Conservation (phyloP, 1,140 invertebrate genomes). For the Diuraphis noxia region DNA sequence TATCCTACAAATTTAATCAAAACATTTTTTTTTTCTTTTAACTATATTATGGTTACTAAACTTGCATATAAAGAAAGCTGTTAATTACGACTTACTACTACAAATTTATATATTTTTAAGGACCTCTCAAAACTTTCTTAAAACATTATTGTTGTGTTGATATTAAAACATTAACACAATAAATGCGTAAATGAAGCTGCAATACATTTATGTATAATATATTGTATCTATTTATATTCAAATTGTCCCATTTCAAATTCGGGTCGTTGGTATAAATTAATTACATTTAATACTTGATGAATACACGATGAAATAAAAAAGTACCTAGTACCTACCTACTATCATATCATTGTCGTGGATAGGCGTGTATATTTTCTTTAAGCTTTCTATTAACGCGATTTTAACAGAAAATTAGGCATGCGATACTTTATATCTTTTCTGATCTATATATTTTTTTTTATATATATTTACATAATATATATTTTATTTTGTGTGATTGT, state of each 20-base stretch:
- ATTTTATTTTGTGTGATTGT: slow-evolving; percentile 50
- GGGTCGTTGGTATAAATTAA: slow-evolving; percentile 16
- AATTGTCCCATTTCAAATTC: neutral
- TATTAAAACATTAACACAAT: neutral
- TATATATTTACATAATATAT: slow-evolving; percentile 38
- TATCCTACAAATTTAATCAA: neutral
- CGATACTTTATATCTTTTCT: slow-evolving; percentile 53
- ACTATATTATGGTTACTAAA: neutral
- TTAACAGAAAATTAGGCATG: slow-evolving; percentile 49
- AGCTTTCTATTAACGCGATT: slow-evolving; percentile 40
- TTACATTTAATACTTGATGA: neutral
- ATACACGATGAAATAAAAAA: neutral
- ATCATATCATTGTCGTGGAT: neutral
- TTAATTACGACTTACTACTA: neutral
- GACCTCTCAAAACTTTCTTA: slow-evolving; percentile 58
- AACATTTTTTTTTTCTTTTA: slow-evolving; percentile 38
- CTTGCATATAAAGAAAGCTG: neutral
- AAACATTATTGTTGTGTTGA: slow-evolving; percentile 32
- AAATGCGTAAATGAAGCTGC: neutral
- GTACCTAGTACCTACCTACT: neutral
- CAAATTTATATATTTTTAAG: slow-evolving; percentile 55
- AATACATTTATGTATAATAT: neutral
- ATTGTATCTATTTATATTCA: neutral
- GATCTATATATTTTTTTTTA: slow-evolving; percentile 49
- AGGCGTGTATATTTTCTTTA: slow-evolving; percentile 33